These are phyloP conservation scores for Eristalis intricaria DNA, from an alignment of 2,888 invertebrate species.

Conservation along the genomic window DNA sequence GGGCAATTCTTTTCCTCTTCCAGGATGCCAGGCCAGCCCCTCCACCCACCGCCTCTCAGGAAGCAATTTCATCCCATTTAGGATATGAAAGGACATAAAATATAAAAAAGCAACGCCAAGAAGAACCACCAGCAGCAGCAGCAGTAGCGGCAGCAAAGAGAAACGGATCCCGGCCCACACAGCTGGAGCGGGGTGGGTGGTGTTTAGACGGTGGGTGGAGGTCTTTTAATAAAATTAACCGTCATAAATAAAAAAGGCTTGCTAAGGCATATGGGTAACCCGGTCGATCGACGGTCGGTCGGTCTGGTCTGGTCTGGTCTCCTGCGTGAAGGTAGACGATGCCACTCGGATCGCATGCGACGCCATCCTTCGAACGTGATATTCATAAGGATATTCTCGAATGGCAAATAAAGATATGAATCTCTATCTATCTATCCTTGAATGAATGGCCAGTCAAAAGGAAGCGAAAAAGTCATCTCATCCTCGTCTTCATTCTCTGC, in stretches of 20 bases:
- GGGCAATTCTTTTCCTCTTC: slow-evolving; percentile 64
- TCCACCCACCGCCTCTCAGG: slow-evolving; percentile 43
- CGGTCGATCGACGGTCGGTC: background rate
- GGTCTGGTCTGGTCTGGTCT: no score
- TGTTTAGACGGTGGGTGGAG: slow-evolving; percentile 21
- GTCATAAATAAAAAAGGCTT: slow-evolving; percentile 72
- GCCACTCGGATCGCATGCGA: slow-evolving; percentile 34
- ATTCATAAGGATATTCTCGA: slow-evolving; percentile 71
- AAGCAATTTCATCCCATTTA: slow-evolving; percentile 72
- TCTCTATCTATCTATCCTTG: slow-evolving; percentile 51
- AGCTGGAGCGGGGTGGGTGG: slow-evolving; percentile 3
- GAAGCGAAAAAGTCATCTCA: slow-evolving; percentile 56
- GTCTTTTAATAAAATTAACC: slow-evolving; percentile 72
- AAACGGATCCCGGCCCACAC: slow-evolving; percentile 57
- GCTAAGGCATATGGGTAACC: slow-evolving; percentile 37
- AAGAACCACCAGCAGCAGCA: background rate
- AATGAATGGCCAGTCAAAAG: slow-evolving; percentile 59
- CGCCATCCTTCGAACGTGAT: slow-evolving; percentile 58
- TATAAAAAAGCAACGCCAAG: slow-evolving; percentile 48
- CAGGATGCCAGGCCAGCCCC: background rate
- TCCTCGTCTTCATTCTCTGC: background rate
- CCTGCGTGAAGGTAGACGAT: slow-evolving; percentile 37
- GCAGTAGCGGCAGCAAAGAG: background rate
- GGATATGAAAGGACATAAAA: slow-evolving; percentile 72
- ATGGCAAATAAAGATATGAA: slow-evolving; percentile 73